These are phyloP conservation scores for Apis florea DNA, from an alignment of 1,140 invertebrate genomes.

Conservation along the genomic window DNA sequence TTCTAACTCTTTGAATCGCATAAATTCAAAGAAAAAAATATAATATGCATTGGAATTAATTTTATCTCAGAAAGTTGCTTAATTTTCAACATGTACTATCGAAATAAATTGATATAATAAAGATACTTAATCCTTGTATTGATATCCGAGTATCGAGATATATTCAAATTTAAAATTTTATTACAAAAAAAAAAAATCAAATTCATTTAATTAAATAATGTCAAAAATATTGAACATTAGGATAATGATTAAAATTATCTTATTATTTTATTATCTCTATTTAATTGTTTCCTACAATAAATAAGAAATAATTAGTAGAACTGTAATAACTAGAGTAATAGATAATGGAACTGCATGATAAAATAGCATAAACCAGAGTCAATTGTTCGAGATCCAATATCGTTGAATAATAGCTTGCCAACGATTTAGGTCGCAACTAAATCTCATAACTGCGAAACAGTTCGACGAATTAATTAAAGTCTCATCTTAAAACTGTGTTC, in stretches of 20 bases:
- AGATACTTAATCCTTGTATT: too few relatives aligned
- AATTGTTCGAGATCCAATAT: background rate
- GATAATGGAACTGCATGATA: background rate
- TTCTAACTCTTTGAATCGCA: background rate
- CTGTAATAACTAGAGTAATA: too few relatives aligned
- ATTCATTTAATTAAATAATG: too few relatives aligned
- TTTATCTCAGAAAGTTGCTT: background rate
- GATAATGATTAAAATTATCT: too few relatives aligned
- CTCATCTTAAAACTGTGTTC: background rate
- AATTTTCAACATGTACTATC: background rate
- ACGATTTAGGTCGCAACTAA: conserved; percentile 3
- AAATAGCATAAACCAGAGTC: background rate
- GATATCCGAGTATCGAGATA: too few relatives aligned
- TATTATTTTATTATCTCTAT: background rate
- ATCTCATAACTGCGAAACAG: background rate
- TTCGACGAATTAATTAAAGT: conserved; percentile 7
- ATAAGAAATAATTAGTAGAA: too few relatives aligned
- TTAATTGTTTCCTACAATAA: background rate
- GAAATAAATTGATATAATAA: background rate
- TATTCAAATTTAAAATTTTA: too few relatives aligned
- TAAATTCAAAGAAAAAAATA: background rate
- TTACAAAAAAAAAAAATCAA: too few relatives aligned
- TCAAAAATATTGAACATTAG: too few relatives aligned
- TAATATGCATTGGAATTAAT: background rate
- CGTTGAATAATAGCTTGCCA: background rate